Conservation (phyloP, 2,797 vertebrate genomes). For the Pristis pectinata region DNA sequence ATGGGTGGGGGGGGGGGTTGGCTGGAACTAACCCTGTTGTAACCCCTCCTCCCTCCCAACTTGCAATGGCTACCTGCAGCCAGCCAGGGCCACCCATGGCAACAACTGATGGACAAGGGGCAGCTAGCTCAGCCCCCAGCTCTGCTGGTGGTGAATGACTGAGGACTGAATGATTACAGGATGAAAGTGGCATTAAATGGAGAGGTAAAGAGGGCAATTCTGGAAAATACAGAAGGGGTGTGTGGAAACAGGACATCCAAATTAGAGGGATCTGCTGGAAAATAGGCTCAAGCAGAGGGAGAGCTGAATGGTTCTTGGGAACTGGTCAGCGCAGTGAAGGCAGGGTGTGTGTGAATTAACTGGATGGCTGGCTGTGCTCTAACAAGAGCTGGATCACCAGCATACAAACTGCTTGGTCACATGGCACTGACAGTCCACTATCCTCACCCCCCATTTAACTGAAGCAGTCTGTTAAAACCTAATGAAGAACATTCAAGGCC, state of each 20-base stretch:
- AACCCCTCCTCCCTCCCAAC: background rate
- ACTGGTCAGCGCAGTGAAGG: background rate
- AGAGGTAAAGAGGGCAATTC: no score
- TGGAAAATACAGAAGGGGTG: no score
- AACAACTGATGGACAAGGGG: background rate
- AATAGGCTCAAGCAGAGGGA: background rate
- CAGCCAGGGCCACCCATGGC: background rate
- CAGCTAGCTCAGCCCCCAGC: background rate
- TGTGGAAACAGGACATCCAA: background rate
- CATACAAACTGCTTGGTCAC: background rate
- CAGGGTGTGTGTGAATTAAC: background rate
- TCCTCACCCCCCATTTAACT: background rate
- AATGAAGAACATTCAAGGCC: background rate
- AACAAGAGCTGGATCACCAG: background rate
- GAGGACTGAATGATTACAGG: background rate
- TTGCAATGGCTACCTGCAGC: background rate
- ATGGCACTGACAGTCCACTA: background rate
- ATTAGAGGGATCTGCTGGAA: background rate
- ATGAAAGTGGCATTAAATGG: no score
- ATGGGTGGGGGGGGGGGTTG: no score
- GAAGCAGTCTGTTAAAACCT: background rate
- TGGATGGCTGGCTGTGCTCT: background rate
- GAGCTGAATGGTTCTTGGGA: background rate
- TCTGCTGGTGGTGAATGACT: background rate
- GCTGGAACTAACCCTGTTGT: background rate